Base-by-base conservation (phyloP, 2,113 vertebrate species). In the Rostratula benghalensis region DNA sequence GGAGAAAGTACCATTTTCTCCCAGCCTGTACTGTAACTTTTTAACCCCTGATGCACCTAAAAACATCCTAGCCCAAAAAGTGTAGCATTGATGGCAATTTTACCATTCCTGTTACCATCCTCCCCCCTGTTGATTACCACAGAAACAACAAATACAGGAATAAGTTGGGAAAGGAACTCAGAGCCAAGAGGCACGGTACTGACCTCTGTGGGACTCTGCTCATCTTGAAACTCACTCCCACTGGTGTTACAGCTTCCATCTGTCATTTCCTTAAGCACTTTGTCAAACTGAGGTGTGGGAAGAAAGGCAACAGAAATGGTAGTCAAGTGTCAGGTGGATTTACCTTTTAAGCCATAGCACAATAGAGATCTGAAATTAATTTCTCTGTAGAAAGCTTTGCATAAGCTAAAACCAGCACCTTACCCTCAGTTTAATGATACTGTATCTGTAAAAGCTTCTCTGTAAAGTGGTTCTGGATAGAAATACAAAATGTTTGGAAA, bases 51-150 rank as follows among this genome's bases (percentile, higher is more conserved):
- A 74, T 43, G 43, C 63, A 83, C 28, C 25, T 23, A 69, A 81
- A 89, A 63, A 24, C 81, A 57, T 3, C 2, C 2, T 5, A 82
- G 59, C 33, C 2, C 39, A 39, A 12, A 67, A 59, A n/a, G n/a
- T n/a, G 53, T 41, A 41, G 53, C 0, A 0, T 27, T 20, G 60
- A 64, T 0, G 63, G 33, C 31, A 45, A 60, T 31, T 3, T 30
- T 13, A 35, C 7, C 50, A 10, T 25, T 48, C 31, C 25, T 48
- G 22, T 71, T 50, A 71, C 13, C 25, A 59, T 10, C 65, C 31
- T 0, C 0, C 27, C 39, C 19, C 13, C 16, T 7, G 3, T 0
- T 25, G 35, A 57, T 76, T 24, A n/a, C 22, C 39, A 28, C 1
- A 37, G 12, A 64, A 85, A 65, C 4, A 2, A 11, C 70, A 43